Conservation (phyloP, 2,888 invertebrate species). For the Sphaerophoria taeniata region DNA sequence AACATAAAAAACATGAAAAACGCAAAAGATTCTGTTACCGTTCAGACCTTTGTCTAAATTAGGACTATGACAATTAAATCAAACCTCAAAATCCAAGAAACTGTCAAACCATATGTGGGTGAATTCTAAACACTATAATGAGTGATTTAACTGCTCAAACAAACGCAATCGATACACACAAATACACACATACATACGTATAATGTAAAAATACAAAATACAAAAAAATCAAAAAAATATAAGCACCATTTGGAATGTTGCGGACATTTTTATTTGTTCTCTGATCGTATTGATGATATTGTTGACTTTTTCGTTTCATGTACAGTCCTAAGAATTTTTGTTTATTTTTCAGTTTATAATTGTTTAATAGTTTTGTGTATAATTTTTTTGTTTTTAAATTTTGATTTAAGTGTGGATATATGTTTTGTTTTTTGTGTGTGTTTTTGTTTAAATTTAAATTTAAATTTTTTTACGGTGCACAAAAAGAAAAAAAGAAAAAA, state of each 20-base stretch:
- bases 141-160: not conserved
- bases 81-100: conserved; percentile 30
- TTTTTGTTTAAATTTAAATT: conserved; percentile 33
- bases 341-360: conserved; percentile 65
- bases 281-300: conserved; percentile 75
- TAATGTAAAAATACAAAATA: conserved; percentile 61
- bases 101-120: conserved; percentile 19
- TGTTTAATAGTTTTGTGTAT: conserved; percentile 11
- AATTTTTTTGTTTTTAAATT: conserved; percentile 22
- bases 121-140: conserved; percentile 10
- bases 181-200: conserved; percentile 36
- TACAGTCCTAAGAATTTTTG: conserved; percentile 73
- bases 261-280: conserved; percentile 76
- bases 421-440: conserved; percentile 20
- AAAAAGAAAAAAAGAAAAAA: conserved; percentile 46
- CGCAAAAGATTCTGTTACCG: too few species aligned
- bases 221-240: conserved; percentile 70
- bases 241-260: conserved; percentile 76
- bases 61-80: too few species aligned
- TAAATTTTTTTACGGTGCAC: conserved; percentile 54
- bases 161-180: conserved; percentile 9
- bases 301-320: conserved; percentile 75
- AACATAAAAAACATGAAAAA: too few species aligned
- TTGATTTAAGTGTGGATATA: conserved; percentile 32
- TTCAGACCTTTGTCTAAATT: too few species aligned